Conservation (phyloP, 2,888 invertebrate genomes). For the Drosophila lutescens region DNA sequence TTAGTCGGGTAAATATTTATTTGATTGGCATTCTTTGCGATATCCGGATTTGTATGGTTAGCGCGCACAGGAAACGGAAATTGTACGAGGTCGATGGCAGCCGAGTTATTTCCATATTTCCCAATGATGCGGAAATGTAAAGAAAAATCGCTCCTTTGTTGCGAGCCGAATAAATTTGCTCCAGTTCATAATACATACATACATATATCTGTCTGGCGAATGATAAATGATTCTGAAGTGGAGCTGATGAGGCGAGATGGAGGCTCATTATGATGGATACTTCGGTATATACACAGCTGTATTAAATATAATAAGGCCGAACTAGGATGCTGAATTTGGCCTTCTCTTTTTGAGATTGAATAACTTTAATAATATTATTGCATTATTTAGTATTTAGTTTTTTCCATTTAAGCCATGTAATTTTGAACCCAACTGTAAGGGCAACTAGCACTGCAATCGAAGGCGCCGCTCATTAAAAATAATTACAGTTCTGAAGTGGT, state of each 20-base stretch:
- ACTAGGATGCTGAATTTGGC: not conserved
- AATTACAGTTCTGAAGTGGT: slow-evolving; percentile 43
- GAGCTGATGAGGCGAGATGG: slow-evolving; percentile 19
- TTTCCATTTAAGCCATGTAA: not conserved
- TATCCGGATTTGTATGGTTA: slow-evolving; percentile 54
- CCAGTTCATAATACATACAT: slow-evolving; percentile 4
- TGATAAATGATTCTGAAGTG: slow-evolving; percentile 37
- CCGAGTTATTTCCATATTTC: slow-evolving; percentile 19
- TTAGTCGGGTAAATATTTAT: slow-evolving; percentile 79
- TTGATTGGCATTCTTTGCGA: slow-evolving; percentile 71
- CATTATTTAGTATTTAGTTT: not conserved
- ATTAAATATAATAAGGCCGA: not conserved
- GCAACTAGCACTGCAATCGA: slow-evolving; percentile 21
- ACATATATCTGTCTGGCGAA: slow-evolving; percentile 22
- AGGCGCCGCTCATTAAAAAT: slow-evolving; percentile 49
- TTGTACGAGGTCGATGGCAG: slow-evolving; percentile 61
- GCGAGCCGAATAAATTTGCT: slow-evolving; percentile 16
- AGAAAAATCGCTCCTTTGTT: slow-evolving; percentile 38
- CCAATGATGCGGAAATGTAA: slow-evolving; percentile 36
- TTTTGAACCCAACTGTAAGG: not conserved
- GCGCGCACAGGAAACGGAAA: slow-evolving; percentile 62
- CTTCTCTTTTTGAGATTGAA: no score
- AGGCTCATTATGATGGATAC: slow-evolving; percentile 28
- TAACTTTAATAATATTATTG: not conserved
- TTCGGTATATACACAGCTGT: not conserved